A percentile compares a stretch with the other conserved stretches of the same genome.
These are phyloP conservation scores for Linhomoeus sp. DNA, from an alignment of 2,888 invertebrate genomes.

Conservation along the genomic window DNA sequence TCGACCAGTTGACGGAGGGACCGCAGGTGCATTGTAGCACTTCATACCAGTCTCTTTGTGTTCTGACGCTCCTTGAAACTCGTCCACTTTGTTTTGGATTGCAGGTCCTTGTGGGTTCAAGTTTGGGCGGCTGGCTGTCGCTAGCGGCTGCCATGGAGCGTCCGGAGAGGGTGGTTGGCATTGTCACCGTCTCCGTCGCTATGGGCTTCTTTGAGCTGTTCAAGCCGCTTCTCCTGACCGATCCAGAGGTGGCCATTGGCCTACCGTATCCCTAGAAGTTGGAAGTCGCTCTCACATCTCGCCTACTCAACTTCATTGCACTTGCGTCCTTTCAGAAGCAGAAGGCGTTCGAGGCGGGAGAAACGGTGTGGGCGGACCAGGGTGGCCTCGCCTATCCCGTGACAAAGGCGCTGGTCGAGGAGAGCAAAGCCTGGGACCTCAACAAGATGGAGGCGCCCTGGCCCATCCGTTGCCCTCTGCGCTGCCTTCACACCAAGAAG, in stretches of 20 bases:
- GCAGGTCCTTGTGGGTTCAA: constrained; percentile 1
- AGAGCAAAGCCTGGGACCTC: background rate
- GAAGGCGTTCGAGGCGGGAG: background rate
- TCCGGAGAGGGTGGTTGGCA: background rate
- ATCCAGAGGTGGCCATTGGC: too few species aligned
- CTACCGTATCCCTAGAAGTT: too few species aligned
- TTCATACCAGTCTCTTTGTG: background rate
- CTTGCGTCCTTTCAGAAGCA: too few species aligned
- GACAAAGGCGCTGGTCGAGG: background rate
- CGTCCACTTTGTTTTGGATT: too few species aligned
- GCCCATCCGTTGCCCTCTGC: background rate
- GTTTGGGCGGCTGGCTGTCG: constrained; percentile 2
- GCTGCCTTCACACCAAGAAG: background rate
- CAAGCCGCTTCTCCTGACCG: too few species aligned
- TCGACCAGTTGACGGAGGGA: background rate
- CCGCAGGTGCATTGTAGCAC: background rate
- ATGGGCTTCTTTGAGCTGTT: background rate
- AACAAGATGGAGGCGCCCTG: too few species aligned
- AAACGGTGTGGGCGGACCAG: background rate
- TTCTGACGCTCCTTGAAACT: too few species aligned
- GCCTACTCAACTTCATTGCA: too few species aligned
- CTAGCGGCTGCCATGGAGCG: background rate
- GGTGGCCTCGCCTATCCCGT: background rate
- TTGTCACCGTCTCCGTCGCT: background rate
- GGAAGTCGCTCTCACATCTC: too few species aligned